phyloP scores from a whole-genome alignment of 2,888 invertebrate genomes.

The Caenorhabditis drosophilae region DNA sequence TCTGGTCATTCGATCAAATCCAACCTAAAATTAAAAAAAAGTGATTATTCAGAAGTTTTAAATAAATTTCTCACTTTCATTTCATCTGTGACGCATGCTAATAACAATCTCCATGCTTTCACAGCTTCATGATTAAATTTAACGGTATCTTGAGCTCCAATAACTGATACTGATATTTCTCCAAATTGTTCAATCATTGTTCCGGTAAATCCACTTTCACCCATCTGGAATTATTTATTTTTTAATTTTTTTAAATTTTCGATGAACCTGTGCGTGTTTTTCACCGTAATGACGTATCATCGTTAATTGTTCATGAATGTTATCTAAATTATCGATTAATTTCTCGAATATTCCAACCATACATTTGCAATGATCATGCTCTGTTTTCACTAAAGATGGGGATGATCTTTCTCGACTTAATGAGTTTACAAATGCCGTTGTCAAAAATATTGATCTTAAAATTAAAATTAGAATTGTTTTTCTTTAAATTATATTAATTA shows the following conservation, averaged over 20 bases:
- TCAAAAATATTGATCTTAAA: constrained; percentile 55
- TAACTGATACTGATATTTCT: constrained; percentile 48
- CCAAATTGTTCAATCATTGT: constrained; percentile 56
- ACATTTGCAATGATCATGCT: constrained; percentile 55
- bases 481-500: no score
- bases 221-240: constrained; percentile 42
- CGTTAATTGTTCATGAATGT: constrained; percentile 40
- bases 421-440: constrained; percentile 55
- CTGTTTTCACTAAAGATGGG: constrained; percentile 50
- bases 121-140: constrained; percentile 54
- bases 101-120: constrained; percentile 51
- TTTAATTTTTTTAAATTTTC: no score
- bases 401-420: constrained; percentile 44
- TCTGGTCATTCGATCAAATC: constrained; percentile 35
- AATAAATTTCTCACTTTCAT: constrained; percentile 42
- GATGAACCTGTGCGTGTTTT: constrained; percentile 58
- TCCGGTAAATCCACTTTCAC: constrained; percentile 51
- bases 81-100: constrained; percentile 53
- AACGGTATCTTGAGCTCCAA: constrained; percentile 50
- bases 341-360: constrained; percentile 45
- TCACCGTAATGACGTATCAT: constrained; percentile 49
- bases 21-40: constrained; percentile 21
- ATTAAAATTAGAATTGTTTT: no score
- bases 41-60: no score
- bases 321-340: constrained; percentile 44